A percentile compares a stretch with the other conserved stretches of the same genome.
These are phyloP conservation scores for Cisticola juncidis DNA, from an alignment of 2,113 vertebrate species.

Conservation along the genomic window DNA sequence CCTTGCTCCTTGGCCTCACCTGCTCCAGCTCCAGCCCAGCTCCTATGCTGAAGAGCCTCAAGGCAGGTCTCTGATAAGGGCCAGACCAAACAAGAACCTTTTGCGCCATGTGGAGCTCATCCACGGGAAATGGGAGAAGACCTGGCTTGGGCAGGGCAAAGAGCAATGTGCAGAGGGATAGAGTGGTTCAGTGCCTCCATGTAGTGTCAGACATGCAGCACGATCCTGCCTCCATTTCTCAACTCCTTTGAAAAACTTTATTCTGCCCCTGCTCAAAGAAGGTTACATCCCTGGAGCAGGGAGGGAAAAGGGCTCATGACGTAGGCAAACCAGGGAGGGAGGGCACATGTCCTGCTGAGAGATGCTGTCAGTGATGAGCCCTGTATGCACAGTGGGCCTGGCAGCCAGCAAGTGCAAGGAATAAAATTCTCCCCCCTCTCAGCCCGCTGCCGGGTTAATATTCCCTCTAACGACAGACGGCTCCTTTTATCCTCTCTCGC, in stretches of 20 bases:
- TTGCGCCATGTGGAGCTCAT: background rate
- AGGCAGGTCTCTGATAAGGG: slow-evolving; percentile 54
- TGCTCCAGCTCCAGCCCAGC: background rate
- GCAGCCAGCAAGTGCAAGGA: slow-evolving; percentile 17
- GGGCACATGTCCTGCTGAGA: background rate
- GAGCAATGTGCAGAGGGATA: background rate
- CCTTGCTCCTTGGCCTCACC: slow-evolving; percentile 23
- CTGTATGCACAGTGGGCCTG: background rate
- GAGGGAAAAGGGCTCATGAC: background rate
- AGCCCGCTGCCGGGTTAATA: slow-evolving; percentile 27
- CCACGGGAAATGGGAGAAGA: background rate
- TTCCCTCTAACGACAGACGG: slow-evolving; percentile 66
- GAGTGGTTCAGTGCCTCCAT: background rate
- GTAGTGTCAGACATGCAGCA: fast-evolving
- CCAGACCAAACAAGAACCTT: slow-evolving; percentile 67
- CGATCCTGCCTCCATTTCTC: background rate
- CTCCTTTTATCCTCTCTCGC: slow-evolving; percentile 59
- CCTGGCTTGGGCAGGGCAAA: background rate
- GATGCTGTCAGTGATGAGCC: slow-evolving; percentile 29
- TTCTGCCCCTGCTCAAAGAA: background rate
- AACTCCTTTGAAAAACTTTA: background rate
- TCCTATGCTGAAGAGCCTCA: background rate
- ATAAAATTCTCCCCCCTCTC: slow-evolving; percentile 16
- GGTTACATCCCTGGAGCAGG: background rate
- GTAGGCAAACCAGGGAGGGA: background rate